These are phyloP conservation scores for Cyprinus carpio DNA, from an alignment of 2,113 vertebrate species.

Conservation along the genomic window DNA sequence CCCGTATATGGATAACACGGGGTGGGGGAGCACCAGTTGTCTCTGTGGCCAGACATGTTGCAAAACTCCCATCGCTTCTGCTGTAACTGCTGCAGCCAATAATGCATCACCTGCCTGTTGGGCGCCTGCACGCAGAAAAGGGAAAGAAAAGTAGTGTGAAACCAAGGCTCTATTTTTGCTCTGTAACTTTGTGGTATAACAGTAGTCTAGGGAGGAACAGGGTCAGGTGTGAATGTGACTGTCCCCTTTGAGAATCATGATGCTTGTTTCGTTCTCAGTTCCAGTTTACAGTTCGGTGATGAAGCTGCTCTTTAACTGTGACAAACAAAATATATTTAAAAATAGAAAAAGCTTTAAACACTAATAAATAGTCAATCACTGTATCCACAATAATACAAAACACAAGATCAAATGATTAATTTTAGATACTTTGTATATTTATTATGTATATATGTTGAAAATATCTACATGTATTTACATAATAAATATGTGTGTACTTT, in stretches of 20 bases:
- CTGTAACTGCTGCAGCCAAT: conserved; percentile 94
- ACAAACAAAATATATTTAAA: neutral
- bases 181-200: conserved; percentile 55
- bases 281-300: conserved; percentile 54
- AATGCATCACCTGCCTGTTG: conserved; percentile 88
- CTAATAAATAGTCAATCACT: neutral
- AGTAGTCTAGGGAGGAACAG: conserved; percentile 50
- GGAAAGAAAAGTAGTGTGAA: neutral
- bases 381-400: neutral
- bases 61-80: conserved; percentile 97
- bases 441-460: too few relatives aligned
- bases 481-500: too few relatives aligned
- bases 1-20: conserved; percentile 78
- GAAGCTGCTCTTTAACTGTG: conserved; percentile 39
- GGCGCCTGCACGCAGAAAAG: conserved; percentile 74
- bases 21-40: conserved; percentile 78
- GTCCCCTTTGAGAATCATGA: conserved; percentile 39
- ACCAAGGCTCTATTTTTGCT: neutral
- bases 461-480: too few relatives aligned
- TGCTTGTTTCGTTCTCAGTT: conserved; percentile 72
- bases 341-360: neutral
- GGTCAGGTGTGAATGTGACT: conserved; percentile 45
- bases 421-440: too few relatives aligned
- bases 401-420: too few relatives aligned
- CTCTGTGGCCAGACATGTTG: conserved; percentile 79